A percentile compares a stretch with the other conserved stretches of the same genome.
Evolutionary conservation across 2,113 vertebrate species (phyloP).

Genomic region (Haemorhous mexicanus): DNA sequence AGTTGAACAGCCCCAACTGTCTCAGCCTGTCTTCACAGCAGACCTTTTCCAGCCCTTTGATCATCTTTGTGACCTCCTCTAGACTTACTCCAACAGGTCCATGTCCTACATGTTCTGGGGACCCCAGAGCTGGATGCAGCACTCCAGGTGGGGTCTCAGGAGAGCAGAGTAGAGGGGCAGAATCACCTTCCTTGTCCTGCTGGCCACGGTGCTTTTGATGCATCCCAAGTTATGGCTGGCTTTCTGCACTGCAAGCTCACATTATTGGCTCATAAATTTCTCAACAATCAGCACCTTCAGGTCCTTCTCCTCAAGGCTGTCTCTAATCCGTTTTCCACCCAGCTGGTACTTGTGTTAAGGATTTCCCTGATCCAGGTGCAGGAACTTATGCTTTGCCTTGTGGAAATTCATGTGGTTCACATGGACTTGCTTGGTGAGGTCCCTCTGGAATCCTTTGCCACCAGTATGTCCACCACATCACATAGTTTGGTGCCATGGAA

Average conservation of each 20-base stretch:
- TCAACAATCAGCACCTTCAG: neutral
- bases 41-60: neutral
- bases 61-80: fast-evolving
- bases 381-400: neutral
- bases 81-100: fast-evolving
- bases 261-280: neutral
- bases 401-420: neutral
- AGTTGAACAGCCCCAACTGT: neutral
- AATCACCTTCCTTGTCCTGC: neutral
- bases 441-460: neutral
- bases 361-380: neutral
- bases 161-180: neutral
- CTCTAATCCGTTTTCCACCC: neutral
- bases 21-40: neutral
- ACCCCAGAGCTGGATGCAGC: too few species aligned
- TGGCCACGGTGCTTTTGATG: neutral
- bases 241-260: neutral
- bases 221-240: neutral
- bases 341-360: fast-evolving
- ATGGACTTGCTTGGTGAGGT: neutral
- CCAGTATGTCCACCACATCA: neutral
- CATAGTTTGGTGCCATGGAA: neutral
- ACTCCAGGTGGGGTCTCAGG: neutral
- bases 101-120: neutral
- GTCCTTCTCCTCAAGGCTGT: neutral